Percentiles rank a stretch among this genome's conserved stretches.
These are phyloP conservation scores for Periphyllus acericola DNA, from an alignment of 2,888 invertebrate genomes.

Conservation along the genomic window DNA sequence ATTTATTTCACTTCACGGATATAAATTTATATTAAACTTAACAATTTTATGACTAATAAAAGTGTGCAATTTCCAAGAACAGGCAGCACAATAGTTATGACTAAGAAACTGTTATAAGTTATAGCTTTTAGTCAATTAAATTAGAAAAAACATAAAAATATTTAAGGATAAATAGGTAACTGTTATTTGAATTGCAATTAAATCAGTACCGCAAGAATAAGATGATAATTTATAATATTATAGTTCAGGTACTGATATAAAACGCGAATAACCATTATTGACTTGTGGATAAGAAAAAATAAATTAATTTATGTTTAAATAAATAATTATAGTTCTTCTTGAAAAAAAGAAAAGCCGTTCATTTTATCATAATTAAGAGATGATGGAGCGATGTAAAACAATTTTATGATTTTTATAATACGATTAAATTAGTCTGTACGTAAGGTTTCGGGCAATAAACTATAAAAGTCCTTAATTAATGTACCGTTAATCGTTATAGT, in stretches of 20 bases:
- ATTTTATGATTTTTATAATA: background rate
- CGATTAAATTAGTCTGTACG: background rate
- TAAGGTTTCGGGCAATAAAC: background rate
- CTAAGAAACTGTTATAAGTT: background rate
- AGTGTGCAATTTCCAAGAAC: background rate
- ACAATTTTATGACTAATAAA: background rate
- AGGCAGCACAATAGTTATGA: background rate
- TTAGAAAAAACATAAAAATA: background rate
- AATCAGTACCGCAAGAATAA: background rate
- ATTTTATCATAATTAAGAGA: background rate
- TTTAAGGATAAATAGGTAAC: background rate
- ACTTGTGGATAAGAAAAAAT: background rate
- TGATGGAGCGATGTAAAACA: background rate
- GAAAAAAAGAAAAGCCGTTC: background rate
- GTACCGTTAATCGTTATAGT: conserved; percentile 11
- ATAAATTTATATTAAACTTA: background rate
- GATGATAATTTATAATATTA: background rate
- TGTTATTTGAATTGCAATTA: background rate
- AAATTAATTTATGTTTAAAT: background rate
- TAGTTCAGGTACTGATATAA: background rate
- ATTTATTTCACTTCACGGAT: background rate
- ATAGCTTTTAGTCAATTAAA: background rate
- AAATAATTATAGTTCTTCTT: background rate
- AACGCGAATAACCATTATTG: background rate
- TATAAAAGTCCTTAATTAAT: background rate